Conservation (phyloP, 2,113 vertebrate genomes). For the Atherinomorus stipes region DNA sequence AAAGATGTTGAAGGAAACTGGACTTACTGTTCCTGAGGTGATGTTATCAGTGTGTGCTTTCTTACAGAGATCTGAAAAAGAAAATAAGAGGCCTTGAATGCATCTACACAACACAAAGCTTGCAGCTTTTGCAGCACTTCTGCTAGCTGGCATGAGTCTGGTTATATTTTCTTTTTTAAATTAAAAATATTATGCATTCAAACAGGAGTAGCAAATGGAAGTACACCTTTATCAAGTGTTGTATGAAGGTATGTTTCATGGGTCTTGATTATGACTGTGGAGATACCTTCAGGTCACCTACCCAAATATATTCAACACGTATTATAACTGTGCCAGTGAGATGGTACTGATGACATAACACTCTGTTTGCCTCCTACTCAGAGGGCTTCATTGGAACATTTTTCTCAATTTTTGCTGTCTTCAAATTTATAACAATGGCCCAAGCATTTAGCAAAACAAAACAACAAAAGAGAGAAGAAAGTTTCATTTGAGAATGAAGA, state of each 20-base stretch:
- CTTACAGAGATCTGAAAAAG: too few species aligned
- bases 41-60: too few species aligned
- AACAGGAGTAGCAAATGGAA: not conserved
- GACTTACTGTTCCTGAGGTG: too few species aligned
- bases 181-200: not conserved
- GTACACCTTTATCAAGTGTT: not conserved
- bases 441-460: not conserved
- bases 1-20: not conserved
- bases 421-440: not conserved
- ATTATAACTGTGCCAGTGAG: slow-evolving; percentile 12
- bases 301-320: slow-evolving; percentile 28
- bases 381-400: not conserved
- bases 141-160: not conserved
- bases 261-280: not conserved
- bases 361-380: not conserved
- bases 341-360: slow-evolving; percentile 15
- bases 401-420: not conserved
- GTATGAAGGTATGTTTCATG: not conserved
- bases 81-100: too few species aligned
- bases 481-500: not conserved
- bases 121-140: not conserved
- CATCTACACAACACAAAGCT: not conserved
- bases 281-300: not conserved
- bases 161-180: not conserved
- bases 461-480: not conserved